Conservation (phyloP, 2,797 vertebrate species). For the Florisuga fusca region DNA sequence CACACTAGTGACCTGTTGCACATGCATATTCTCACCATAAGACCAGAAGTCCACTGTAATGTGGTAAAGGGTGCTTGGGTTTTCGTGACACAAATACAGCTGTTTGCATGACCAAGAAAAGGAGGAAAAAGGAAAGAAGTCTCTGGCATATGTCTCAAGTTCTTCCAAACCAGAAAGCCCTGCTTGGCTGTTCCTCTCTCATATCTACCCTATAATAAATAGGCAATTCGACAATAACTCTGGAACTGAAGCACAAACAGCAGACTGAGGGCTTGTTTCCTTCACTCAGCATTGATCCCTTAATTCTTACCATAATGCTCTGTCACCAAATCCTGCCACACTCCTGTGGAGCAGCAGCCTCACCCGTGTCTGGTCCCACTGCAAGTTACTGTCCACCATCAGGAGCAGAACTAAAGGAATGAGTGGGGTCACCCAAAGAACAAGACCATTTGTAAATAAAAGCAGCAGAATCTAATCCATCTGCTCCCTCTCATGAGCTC, state of each 20-base stretch:
- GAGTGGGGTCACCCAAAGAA: background rate
- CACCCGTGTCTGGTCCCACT: background rate
- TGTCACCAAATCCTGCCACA: background rate
- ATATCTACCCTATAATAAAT: rapidly evolving
- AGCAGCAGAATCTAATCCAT: background rate
- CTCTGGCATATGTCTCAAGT: background rate
- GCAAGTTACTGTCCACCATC: background rate
- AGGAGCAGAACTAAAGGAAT: background rate
- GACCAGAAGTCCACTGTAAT: background rate
- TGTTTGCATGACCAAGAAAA: background rate
- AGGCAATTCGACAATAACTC: background rate
- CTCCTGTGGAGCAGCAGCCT: background rate
- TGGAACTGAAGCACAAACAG: background rate
- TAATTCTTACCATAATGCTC: background rate
- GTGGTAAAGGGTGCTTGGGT: background rate
- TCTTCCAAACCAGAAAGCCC: background rate
- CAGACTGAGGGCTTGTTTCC: background rate
- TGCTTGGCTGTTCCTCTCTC: background rate
- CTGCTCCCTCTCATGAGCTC: background rate
- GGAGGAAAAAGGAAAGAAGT: background rate
- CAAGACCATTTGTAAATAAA: background rate
- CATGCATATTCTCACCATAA: background rate
- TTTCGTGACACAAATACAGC: background rate
- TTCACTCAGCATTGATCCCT: background rate
- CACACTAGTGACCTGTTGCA: background rate